A percentile compares a stretch with the other conserved stretches of the same genome.
Evolutionary conservation across 2,797 vertebrate genomes (phyloP).

Genomic region (Jordanella pulchra): DNA sequence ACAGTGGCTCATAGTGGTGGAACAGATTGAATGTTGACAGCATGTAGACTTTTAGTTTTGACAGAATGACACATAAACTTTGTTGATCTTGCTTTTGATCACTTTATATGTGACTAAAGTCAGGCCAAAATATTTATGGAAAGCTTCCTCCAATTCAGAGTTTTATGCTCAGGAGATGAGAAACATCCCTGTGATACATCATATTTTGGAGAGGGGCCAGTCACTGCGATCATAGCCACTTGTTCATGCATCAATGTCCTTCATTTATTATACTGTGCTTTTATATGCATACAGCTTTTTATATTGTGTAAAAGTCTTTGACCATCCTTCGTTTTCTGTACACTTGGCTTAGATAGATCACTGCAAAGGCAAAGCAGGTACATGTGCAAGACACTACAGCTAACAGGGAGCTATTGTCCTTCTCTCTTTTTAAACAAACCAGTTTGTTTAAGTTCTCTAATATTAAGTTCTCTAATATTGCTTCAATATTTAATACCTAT

Average conservation of each 20-base stretch:
- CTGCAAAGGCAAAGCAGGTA: no score
- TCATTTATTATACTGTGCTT: conserved; percentile 1
- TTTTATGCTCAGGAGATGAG: conserved; percentile 36
- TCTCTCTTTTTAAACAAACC: not conserved
- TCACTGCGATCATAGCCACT: conserved; percentile 35
- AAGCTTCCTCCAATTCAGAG: conserved; percentile 59
- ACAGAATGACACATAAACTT: conserved; percentile 33
- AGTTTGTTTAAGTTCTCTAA: not conserved
- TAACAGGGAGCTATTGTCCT: not conserved
- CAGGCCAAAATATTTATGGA: conserved; percentile 58
- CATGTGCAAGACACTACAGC: not conserved
- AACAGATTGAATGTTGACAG: conserved; percentile 22
- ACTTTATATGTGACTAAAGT: conserved; percentile 42
- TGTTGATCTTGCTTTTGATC: conserved; percentile 40
- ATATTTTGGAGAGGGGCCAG: conserved; percentile 36
- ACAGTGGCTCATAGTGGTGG: conserved; percentile 26
- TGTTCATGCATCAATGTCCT: conserved; percentile 36
- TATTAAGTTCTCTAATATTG: no score
- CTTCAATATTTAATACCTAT: no score
- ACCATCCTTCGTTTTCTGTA: no score
- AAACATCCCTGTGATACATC: conserved; percentile 18
- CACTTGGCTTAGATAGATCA: no score
- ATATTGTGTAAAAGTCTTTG: no score
- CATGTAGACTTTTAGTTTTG: conserved; percentile 16
- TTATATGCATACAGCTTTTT: not conserved